phyloP scores from a whole-genome alignment of 2,888 invertebrate genomes.

The Lithosia quadra region DNA sequence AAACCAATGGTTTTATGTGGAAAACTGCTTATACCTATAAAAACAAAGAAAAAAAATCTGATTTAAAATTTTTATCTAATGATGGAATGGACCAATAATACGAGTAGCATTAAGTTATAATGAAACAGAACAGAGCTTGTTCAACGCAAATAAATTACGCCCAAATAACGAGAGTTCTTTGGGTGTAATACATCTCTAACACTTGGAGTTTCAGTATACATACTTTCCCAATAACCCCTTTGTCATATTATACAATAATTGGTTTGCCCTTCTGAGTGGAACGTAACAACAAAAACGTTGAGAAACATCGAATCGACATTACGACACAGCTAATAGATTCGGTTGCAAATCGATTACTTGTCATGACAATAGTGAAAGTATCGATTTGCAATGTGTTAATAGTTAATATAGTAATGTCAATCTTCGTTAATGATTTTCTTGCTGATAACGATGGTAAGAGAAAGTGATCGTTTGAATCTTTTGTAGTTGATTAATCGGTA shows the following conservation, averaged over 20 bases:
- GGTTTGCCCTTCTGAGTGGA: slow-evolving; percentile 6
- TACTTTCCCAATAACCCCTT: background rate
- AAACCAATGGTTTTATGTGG: no score
- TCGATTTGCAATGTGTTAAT: slow-evolving; percentile 44
- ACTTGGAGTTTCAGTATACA: background rate
- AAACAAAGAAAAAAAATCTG: no score
- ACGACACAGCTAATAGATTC: slow-evolving; percentile 31
- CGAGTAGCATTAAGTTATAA: no score
- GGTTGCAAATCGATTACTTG: slow-evolving; percentile 40
- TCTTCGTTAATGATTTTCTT: slow-evolving; percentile 25
- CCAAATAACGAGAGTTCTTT: background rate
- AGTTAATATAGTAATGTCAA: slow-evolving; percentile 41
- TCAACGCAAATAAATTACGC: no score
- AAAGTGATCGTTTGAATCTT: slow-evolving; percentile 31
- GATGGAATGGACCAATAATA: no score
- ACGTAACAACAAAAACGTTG: slow-evolving; percentile 10
- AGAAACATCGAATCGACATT: slow-evolving; percentile 21
- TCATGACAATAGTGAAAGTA: slow-evolving; percentile 56
- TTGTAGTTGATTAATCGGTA: slow-evolving; percentile 14
- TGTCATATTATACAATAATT: slow-evolving; percentile 10
- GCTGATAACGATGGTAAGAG: slow-evolving; percentile 21
- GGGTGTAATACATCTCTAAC: background rate
- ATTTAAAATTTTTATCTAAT: no score
- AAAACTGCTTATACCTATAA: no score
- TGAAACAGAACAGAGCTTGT: no score